Base-by-base conservation (phyloP, 1,140 invertebrate genomes). In the Mamestra configurata region DNA sequence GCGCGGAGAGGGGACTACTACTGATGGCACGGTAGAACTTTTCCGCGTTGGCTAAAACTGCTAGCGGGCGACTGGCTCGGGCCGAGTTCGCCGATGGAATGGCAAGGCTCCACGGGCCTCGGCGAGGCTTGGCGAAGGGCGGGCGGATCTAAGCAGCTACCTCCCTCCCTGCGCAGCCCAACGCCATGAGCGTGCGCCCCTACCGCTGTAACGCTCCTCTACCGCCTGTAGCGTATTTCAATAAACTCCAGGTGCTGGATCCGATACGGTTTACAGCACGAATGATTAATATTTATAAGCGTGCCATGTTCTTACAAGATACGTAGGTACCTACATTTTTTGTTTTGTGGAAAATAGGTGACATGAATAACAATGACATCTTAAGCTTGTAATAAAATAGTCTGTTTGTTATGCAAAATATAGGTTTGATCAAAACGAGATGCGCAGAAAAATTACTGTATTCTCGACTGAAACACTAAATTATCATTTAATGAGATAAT, bases 101-200 rank as follows among this genome's bases (percentile, higher is more conserved):
- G 82, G 80, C 79, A n/a, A 49, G 22, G n/a, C n/a, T n/a, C n/a
- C n/a, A n/a, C n/a, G n/a, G n/a, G n/a, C n/a, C n/a, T n/a, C n/a
- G 82, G 80, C 79, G 7, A 49, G 22, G 40, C 18, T 18, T 40
- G n/a, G 10, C 27, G 81, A 78, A 84, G 84, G 82, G 85, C 82
- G 85, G 84, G 85, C 80, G 81, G 73, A 31, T 73, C 31, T 49
- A 68, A 53, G 79, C 71, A 72, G 70, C 22, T 31, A 64, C 72
- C 77, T 75, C 76, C 24, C 68, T 24, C 79, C 22, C 46, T 70
- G 49, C 70, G 46, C 51, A 51, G 55, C 72, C 4, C 61, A 11
- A 37, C 20, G 22, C 72, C 68, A 22, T 46, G 20, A 1, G 27
- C 27, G 27, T 5, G n/a, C n/a, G n/a, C n/a, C n/a, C n/a, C n/a